Evolutionary conservation across 2,888 invertebrate species (phyloP).

Genomic region (Mesopsocus fuscifrons): DNA sequence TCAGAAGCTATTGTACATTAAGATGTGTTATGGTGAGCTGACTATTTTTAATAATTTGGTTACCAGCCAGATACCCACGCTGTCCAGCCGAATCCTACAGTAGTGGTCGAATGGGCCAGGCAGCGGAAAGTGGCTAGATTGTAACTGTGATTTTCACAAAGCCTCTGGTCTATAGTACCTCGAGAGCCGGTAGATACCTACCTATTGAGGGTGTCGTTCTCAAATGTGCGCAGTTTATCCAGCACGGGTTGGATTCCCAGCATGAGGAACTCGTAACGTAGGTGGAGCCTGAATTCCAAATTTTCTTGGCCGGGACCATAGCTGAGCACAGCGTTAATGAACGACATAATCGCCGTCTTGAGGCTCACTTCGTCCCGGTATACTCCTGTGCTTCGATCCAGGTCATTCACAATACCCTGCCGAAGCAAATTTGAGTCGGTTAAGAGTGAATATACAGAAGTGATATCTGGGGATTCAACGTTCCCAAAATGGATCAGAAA

Average conservation of each 20-base stretch:
- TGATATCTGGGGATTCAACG: no score
- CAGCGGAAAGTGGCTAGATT: no score
- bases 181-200: constrained; percentile 20
- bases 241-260: constrained; percentile 91
- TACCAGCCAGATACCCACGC: no score
- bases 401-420: constrained; percentile 76
- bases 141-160: no score
- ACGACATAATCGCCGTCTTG: constrained; percentile 95
- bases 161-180: no score
- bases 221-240: constrained; percentile 77
- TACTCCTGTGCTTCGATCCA: constrained; percentile 76
- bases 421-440: constrained; percentile 16
- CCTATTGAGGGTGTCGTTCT: constrained; percentile 80
- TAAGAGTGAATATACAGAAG: constrained; percentile 1
- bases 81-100: no score
- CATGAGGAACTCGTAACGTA: constrained; percentile 92
- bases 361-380: constrained; percentile 84
- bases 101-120: no score
- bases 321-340: constrained; percentile 88
- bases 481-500: background rate
- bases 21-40: no score
- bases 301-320: constrained; percentile 94
- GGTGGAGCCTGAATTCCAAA: constrained; percentile 82
- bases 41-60: no score
- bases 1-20: no score